Evolutionary conservation across 2,797 vertebrate species (phyloP).

Genomic region (Todus mexicanus): DNA sequence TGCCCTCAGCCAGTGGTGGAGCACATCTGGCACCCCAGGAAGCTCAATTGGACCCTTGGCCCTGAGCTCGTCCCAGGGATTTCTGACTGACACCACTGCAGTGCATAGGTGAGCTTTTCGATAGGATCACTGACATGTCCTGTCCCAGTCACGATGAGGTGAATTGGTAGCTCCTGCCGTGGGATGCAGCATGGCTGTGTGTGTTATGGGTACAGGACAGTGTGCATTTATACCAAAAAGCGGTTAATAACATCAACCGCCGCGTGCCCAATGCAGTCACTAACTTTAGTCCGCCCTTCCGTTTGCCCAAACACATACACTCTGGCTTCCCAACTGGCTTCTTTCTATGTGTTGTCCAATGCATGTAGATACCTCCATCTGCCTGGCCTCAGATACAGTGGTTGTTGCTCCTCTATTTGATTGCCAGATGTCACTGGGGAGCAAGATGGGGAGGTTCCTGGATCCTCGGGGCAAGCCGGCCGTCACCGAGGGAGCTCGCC

Average conservation of each 20-base stretch:
- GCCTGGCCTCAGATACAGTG: conserved; percentile 76
- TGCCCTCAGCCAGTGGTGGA: conserved; percentile 73
- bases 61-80: conserved; percentile 72
- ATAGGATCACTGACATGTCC: conserved; percentile 71
- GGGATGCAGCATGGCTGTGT: conserved; percentile 72
- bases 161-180: conserved; percentile 64
- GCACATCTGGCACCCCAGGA: conserved; percentile 73
- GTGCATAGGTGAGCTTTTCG: conserved; percentile 72
- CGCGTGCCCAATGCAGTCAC: conserved; percentile 52
- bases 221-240: conserved; percentile 21
- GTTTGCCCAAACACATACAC: conserved; percentile 73
- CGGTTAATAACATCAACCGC: conserved; percentile 24
- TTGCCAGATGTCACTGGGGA: conserved; percentile 77
- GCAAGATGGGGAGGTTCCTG: conserved; percentile 75
- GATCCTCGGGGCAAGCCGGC: conserved; percentile 70
- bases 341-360: conserved; percentile 76
- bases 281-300: conserved; percentile 63
- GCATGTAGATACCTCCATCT: conserved; percentile 76
- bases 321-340: conserved; percentile 75
- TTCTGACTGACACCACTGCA: conserved; percentile 74
- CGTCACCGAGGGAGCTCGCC: conserved; percentile 70
- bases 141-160: conserved; percentile 68
- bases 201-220: conserved; percentile 70
- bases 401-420: conserved; percentile 78
- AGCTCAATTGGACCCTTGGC: conserved; percentile 71